Evolutionary conservation across 2,888 invertebrate genomes (phyloP), one percentile per base, ranked within the genome.

Genomic region (Dicycla oo): DNA sequence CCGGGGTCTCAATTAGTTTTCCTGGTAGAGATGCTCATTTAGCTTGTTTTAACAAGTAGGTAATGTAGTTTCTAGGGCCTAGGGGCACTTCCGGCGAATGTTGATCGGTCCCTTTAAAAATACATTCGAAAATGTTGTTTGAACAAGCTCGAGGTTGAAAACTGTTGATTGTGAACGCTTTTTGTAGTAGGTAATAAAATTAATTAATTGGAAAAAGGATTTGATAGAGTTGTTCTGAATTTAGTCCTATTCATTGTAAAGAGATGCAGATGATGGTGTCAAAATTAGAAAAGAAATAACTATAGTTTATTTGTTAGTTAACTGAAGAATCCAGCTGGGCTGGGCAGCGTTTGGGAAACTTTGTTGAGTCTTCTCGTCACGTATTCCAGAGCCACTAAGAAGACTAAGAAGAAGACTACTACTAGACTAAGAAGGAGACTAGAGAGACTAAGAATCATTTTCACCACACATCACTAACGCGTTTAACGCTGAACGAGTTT

Each of bases 11-110:
- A 85, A 87, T 85, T 85, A 85, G 77, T 77, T 82, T 70, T 60
- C 66, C 61, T 66, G 70, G 73, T 67, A 77, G 73, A 81, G 80
- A 85, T 75, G 75, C 69, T 72, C 75, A 71, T 78, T 86, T 81
- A 58, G 66, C 69, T 76, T 76, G 78, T 84, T 84, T 78, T 76
- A 85, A 67, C 78, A 76, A 86, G 78, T 86, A 76, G 78, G 70
- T 76, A 67, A 73, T 83, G 66, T 80, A 80, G 81, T 83, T 82
- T 60, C 53, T 45, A 53, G 26, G 63, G 69, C 69, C 69, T 56
- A 34, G 5, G 53, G 71, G 78, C 38, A 34, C 15, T 38, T 43
- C 43, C 38, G 49, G 79, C 30, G 61, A 40, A 58, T 45, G 43
- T 56, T 62, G 60, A 74, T 69, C 81, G 53, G 53, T 69, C 30